These are phyloP conservation scores for Coendou prehensilis DNA, from an alignment of 2,797 vertebrate species.

Conservation along the genomic window DNA sequence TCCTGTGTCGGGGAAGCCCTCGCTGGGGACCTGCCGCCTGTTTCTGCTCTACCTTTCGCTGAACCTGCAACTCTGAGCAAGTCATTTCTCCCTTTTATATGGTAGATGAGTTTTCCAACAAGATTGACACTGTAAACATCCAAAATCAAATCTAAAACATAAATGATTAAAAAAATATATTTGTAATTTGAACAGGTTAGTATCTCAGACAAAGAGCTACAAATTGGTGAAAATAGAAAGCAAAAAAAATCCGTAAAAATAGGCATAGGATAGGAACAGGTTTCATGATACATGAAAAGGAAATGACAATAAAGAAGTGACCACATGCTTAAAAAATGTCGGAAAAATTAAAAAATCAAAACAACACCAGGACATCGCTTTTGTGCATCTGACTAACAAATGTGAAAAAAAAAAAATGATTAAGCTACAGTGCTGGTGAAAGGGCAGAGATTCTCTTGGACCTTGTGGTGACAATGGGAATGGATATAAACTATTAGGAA, in stretches of 20 bases:
- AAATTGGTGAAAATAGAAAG: constrained; percentile 4
- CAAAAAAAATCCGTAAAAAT: background rate
- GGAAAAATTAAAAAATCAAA: constrained; percentile 49
- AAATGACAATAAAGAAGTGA: constrained; percentile 26
- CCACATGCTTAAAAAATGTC: background rate
- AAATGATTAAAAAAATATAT: background rate
- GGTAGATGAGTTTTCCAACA: constrained; percentile 25
- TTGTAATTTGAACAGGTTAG: constrained; percentile 22
- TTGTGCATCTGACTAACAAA: background rate
- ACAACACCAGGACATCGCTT: background rate
- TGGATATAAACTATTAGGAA: background rate
- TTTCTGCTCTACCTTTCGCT: background rate
- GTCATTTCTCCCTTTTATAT: background rate
- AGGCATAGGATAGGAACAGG: background rate
- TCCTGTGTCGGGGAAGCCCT: background rate
- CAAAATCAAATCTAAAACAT: constrained; percentile 49
- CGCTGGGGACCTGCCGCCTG: background rate
- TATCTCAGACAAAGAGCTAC: background rate
- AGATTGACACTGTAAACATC: background rate
- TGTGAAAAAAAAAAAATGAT: background rate
- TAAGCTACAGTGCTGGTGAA: background rate
- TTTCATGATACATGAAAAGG: background rate
- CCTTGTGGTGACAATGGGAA: background rate
- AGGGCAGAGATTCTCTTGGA: background rate
- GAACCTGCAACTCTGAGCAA: background rate